Evolutionary conservation across 2,113 vertebrate genomes (phyloP), one percentile per base, ranked within the genome.

Genomic region (Tauraco erythrolophus): DNA sequence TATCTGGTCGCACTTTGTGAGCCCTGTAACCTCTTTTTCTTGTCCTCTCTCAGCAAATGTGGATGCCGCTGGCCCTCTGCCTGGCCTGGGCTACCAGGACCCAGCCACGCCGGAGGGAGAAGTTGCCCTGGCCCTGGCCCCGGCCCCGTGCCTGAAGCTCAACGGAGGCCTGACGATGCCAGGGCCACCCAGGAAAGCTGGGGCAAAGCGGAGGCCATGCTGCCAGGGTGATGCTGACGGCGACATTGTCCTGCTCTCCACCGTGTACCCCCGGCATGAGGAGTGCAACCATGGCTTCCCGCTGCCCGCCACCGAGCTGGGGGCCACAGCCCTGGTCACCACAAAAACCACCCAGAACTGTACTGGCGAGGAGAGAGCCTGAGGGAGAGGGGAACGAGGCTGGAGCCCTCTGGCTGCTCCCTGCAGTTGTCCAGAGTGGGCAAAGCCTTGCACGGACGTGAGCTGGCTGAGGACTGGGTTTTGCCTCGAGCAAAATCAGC

Each of bases 271-370:
- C 23, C 50, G 1, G n/a, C 82, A 90, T 1, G 83, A 97, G 72
- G 88, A 97, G 74, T 27, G 51, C 83, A 86, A 95, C 74, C 98
- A 98, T 9, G n/a, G 95, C 46, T 87, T 98, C 80, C 98, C 98
- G 0, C 94, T 98, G 92, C 98, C 98, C 0, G 98, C 98, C 94
- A 98, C 98, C 1, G 98, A 98, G 88, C 97, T 98, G 84, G 98
- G 98, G 5, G 97, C 98, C 68, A 97, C 98, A 0, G 97, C 96
- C 7, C 94, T 98, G 85, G 98, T 98, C 92, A 98, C 98, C 94
- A 98, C 98, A 62, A 98, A 98, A 97, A 98, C 98, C 8, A 96
- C 95, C 0, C 97, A 98, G 82, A 96, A 95, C 66, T 90, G 83
- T 0, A 4, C 62, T 8, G 41, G 56, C 2, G 83, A 96, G 35